Evolutionary conservation across 2,888 invertebrate genomes (phyloP).

Genomic region (Cephus spinipes): DNA sequence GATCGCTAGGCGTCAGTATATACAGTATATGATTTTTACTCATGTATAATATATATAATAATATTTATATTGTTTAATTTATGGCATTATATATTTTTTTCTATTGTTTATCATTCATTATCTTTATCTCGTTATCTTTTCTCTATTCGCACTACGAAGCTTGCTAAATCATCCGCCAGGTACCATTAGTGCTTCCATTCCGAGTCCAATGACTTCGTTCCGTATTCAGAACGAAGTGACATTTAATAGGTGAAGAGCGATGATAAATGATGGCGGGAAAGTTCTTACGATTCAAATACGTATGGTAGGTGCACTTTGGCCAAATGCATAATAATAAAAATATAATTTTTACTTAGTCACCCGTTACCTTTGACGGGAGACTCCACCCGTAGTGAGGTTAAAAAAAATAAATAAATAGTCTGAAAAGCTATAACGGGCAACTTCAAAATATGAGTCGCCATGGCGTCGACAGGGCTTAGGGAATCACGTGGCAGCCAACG

Average conservation of each 20-base stretch:
- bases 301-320: not conserved
- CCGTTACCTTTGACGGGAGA: not conserved
- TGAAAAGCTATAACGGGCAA: not conserved
- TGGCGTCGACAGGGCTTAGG: not conserved
- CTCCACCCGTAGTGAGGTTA: not conserved
- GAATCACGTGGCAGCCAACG: not conserved
- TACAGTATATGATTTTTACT: slow-evolving; percentile 1
- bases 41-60: not conserved
- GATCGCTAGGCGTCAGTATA: slow-evolving; percentile 28
- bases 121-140: not conserved
- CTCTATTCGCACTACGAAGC: not conserved
- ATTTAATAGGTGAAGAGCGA: not conserved
- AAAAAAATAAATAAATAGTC: not conserved
- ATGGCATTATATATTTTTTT: not conserved
- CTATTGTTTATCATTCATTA: not conserved
- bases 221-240: not conserved
- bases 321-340: not conserved
- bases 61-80: not conserved
- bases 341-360: not conserved
- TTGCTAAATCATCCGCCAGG: not conserved
- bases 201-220: not conserved
- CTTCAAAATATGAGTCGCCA: not conserved
- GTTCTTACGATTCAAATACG: not conserved
- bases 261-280: not conserved
- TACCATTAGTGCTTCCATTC: not conserved